These are phyloP conservation scores for Sebastes vulpes DNA, from an alignment of 2,797 vertebrate genomes.

Conservation along the genomic window DNA sequence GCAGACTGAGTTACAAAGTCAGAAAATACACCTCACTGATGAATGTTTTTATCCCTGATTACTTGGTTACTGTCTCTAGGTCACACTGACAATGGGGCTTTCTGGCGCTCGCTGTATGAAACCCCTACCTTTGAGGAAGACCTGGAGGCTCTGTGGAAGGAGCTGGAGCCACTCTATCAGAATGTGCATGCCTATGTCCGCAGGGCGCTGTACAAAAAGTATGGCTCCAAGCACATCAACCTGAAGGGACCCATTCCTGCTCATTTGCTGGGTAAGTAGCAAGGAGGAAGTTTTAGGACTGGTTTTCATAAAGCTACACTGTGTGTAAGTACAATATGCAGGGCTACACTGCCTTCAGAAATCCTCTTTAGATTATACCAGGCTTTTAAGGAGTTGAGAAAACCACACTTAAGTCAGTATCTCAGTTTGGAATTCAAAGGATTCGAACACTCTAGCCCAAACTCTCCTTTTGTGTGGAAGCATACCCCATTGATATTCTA, in stretches of 20 bases:
- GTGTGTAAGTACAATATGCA: neutral
- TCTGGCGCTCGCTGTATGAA: slow-evolving; percentile 95
- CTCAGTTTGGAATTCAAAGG: slow-evolving; percentile 50
- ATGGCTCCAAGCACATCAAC: slow-evolving; percentile 88
- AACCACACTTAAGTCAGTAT: slow-evolving; percentile 26
- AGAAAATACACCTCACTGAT: neutral
- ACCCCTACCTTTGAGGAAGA: slow-evolving; percentile 91
- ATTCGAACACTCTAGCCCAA: slow-evolving; percentile 33
- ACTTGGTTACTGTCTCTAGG: slow-evolving; percentile 74
- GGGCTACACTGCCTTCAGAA: neutral
- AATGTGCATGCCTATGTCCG: slow-evolving; percentile 95
- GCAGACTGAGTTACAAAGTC: neutral
- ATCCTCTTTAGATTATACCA: neutral
- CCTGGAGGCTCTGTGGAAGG: slow-evolving; percentile 90
- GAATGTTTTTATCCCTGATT: neutral
- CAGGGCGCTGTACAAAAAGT: slow-evolving; percentile 90
- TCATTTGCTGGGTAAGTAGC: slow-evolving; percentile 93
- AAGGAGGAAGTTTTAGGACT: neutral
- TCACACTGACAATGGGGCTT: slow-evolving; percentile 91
- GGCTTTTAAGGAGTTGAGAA: slow-evolving; percentile 3
- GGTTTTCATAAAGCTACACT: neutral
- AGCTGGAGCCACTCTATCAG: slow-evolving; percentile 94
- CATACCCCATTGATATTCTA: slow-evolving; percentile 63
- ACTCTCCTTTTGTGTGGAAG: slow-evolving; percentile 37
- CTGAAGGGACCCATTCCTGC: slow-evolving; percentile 96